Base-by-base conservation (phyloP, 2,888 invertebrate species). In the Drosophila diplacantha region DNA sequence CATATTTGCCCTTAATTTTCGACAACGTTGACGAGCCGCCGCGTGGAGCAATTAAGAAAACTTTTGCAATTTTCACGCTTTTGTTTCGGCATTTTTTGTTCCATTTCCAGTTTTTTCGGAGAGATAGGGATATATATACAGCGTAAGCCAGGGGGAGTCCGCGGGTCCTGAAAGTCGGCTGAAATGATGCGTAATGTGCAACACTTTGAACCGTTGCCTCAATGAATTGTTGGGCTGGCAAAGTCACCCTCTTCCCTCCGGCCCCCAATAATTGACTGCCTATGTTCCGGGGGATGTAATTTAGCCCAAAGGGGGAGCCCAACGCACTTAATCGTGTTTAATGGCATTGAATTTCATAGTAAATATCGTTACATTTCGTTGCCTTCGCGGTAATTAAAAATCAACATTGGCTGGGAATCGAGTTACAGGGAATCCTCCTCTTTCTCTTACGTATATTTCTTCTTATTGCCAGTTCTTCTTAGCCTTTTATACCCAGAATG, bases 41-140 rank as follows among this genome's bases (percentile, higher is more conserved):
- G 63, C 61, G 61, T 53, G 68, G 44, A 73, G 75, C 83, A 81
- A 81, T 81, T 81, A 83, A 78, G 75, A 73, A 80, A 81, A 81
- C 79, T 81, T 81, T 81, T 73, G 73, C 70, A 83, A 83, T 83
- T 81, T 81, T 71, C 76, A 73, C 70, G 75, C 79, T 69, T 76
- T 83, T 76, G 63, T 73, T 73, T 76, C 62, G 65, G 53, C 62
- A 66, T 53, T 54, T 47, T 49, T 38, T n/a, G n/a, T 60, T 51
- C 22, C 34, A 38, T 50, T 56, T 37, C 43, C 22, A n/a, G 31
- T 38, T 58, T 58, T 43, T 58, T 41, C n/a, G n/a, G 3, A 44
- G 58, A 56, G 56, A 43, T 37, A 31, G 37, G 31, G 44, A 44
- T 20, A 46, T 44, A 44, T 44, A 52, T 12, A 20, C 18, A 31